Conservation (phyloP, 2,888 invertebrate species). For the Meiosimyza decipiens region DNA sequence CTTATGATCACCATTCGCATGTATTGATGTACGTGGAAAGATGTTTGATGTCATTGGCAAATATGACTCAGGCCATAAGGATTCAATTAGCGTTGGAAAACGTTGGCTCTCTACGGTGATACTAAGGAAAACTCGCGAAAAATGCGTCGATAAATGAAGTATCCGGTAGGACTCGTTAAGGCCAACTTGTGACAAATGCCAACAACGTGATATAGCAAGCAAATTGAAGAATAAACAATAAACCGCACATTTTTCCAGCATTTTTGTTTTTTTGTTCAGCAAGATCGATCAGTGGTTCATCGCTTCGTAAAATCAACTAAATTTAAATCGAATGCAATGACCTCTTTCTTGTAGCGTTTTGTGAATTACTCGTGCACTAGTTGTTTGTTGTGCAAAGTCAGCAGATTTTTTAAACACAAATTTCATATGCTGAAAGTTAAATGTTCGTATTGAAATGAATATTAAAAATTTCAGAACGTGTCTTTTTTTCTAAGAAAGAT, state of each 20-base stretch:
- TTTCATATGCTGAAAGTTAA: too few relatives aligned
- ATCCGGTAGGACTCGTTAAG: conserved; percentile 60
- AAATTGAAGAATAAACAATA: neutral
- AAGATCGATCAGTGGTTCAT: neutral
- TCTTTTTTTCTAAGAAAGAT: too few relatives aligned
- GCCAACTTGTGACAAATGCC: conserved; percentile 56
- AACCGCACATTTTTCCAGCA: neutral
- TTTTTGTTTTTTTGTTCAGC: too few relatives aligned
- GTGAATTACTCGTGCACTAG: neutral
- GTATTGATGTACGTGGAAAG: conserved; percentile 50
- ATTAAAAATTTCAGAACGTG: too few relatives aligned
- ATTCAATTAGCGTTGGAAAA: conserved; percentile 59
- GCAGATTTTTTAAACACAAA: neutral
- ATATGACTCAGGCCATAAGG: conserved; percentile 59
- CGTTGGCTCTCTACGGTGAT: conserved; percentile 51
- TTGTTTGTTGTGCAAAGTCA: neutral
- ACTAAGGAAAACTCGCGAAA: conserved; percentile 59
- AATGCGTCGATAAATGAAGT: conserved; percentile 59
- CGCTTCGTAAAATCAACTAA: conserved; percentile 17
- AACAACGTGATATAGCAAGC: conserved; percentile 32
- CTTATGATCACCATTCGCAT: conserved; percentile 49
- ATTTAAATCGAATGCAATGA: conserved; percentile 8
- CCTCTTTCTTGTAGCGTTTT: neutral
- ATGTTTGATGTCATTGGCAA: conserved; percentile 49
- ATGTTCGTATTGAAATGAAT: too few relatives aligned